Percentiles rank a stretch among this genome's conserved stretches.
Evolutionary conservation across 2,888 invertebrate genomes (phyloP).

Genomic region (Allolobophora icterica): DNA sequence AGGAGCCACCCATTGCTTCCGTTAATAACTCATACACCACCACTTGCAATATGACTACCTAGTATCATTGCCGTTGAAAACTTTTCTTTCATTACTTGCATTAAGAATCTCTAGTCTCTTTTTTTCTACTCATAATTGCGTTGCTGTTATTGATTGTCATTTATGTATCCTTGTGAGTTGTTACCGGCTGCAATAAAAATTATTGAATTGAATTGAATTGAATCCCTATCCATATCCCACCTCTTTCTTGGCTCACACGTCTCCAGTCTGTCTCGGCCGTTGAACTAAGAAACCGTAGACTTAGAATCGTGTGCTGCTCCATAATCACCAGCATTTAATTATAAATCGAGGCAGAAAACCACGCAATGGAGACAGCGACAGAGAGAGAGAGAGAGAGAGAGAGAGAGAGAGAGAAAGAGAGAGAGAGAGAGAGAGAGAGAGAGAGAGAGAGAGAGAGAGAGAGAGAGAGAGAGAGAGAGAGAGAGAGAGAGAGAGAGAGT

Average conservation of each 20-base stretch:
- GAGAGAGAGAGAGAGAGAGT: not conserved
- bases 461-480: too few relatives aligned
- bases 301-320: not conserved
- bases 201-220: too few relatives aligned
- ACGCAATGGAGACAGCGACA: not conserved
- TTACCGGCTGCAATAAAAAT: too few relatives aligned
- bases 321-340: not conserved
- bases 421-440: not conserved
- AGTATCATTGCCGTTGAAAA: too few relatives aligned
- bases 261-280: not conserved
- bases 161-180: too few relatives aligned
- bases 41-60: too few relatives aligned
- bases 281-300: not conserved
- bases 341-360: not conserved
- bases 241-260: not conserved
- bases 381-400: not conserved
- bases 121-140: too few relatives aligned
- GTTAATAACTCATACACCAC: too few relatives aligned
- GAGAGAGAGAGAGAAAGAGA: not conserved
- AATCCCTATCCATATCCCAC: not conserved
- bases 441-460: not conserved
- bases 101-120: too few relatives aligned
- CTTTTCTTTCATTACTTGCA: too few relatives aligned
- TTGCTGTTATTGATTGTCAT: too few relatives aligned
- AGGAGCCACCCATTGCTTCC: too few relatives aligned